A percentile compares a stretch with the other conserved stretches of the same genome.
phyloP scores from a whole-genome alignment of 2,113 vertebrate species.

The Clarias macrocephalus region DNA sequence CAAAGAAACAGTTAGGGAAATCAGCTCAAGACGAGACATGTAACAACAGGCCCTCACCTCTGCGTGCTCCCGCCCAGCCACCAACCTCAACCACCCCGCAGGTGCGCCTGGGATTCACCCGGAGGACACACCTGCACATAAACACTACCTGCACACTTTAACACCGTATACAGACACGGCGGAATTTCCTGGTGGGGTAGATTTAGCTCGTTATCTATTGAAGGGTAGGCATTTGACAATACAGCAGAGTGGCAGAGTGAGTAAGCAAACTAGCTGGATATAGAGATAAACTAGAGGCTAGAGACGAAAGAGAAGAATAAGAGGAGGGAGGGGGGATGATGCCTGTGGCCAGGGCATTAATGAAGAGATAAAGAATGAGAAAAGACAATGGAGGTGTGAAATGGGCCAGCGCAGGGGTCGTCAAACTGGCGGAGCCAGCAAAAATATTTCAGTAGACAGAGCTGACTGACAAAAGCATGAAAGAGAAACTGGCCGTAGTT shows the following conservation, averaged over 20 bases:
- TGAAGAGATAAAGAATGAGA: background rate
- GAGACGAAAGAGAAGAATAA: conserved; percentile 9
- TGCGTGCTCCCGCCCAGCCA: background rate
- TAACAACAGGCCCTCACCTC: background rate
- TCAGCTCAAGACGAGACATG: conserved; percentile 14
- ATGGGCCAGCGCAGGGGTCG: background rate
- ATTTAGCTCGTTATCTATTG: conserved; percentile 66
- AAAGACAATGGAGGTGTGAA: conserved; percentile 11
- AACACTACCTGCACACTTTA: conserved; percentile 52
- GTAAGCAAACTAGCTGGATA: conserved; percentile 46
- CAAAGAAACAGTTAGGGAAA: conserved; percentile 21
- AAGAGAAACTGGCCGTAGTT: background rate
- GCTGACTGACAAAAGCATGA: background rate
- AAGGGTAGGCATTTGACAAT: conserved; percentile 64
- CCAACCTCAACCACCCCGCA: conserved; percentile 21
- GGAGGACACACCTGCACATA: conserved; percentile 29
- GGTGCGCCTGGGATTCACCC: conserved; percentile 35
- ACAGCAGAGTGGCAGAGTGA: conserved; percentile 60
- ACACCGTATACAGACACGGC: conserved; percentile 52
- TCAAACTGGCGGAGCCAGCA: background rate
- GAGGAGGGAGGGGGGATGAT: background rate
- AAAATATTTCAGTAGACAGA: background rate
- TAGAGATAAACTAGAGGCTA: conserved; percentile 5
- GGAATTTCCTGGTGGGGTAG: conserved; percentile 62
- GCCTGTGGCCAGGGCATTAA: background rate